A percentile compares a stretch with the other conserved stretches of the same genome.
Evolutionary conservation across 2,797 vertebrate genomes (phyloP).

Genomic region (Gorsachius magnificus): DNA sequence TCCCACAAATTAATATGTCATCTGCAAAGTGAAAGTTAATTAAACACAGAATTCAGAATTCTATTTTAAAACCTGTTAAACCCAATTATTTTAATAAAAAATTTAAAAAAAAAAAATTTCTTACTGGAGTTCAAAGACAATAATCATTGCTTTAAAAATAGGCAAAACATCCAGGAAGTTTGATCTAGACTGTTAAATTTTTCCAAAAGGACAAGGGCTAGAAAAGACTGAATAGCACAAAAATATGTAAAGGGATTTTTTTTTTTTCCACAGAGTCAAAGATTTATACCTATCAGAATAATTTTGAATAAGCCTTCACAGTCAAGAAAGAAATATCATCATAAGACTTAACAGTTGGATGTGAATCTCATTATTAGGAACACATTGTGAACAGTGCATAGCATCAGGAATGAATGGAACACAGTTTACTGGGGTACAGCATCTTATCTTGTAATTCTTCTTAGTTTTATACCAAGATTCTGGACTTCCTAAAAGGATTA

Average conservation of each 20-base stretch:
- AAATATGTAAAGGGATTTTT: background rate
- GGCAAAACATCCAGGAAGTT: background rate
- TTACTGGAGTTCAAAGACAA: background rate
- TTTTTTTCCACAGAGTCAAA: background rate
- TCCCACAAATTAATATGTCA: background rate
- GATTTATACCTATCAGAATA: background rate
- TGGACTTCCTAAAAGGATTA: background rate
- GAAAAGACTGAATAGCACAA: background rate
- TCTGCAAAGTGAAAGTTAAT: background rate
- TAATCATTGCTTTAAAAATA: background rate
- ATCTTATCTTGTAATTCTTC: background rate
- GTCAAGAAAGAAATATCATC: background rate
- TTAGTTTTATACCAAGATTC: background rate
- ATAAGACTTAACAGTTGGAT: background rate
- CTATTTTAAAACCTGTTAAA: background rate
- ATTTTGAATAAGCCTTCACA: background rate
- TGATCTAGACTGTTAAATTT: background rate
- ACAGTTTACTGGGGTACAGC: background rate
- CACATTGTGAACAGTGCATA: background rate
- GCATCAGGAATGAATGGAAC: background rate
- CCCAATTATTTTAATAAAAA: background rate
- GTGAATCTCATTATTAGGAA: background rate
- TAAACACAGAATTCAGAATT: background rate
- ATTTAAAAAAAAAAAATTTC: no score
- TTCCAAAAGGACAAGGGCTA: background rate